These are phyloP conservation scores for Perca flavescens DNA, from an alignment of 2,113 vertebrate genomes.

Conservation along the genomic window DNA sequence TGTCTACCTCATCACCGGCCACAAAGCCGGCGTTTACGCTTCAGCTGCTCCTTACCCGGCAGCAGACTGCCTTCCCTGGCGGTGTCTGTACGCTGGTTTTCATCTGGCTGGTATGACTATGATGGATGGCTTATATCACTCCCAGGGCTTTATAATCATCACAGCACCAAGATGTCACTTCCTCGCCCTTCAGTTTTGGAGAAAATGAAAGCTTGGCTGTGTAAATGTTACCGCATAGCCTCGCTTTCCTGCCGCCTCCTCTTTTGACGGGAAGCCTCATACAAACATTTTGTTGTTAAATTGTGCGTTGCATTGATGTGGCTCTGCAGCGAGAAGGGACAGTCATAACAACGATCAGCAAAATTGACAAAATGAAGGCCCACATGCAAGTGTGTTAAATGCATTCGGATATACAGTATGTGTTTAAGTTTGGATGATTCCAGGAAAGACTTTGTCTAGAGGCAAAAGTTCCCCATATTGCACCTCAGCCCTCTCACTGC, in stretches of 20 bases:
- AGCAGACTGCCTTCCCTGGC: conserved; percentile 27
- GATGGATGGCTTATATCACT: conserved; percentile 46
- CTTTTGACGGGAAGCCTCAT: not conserved
- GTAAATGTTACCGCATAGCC: conserved; percentile 15
- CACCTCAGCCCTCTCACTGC: conserved; percentile 18
- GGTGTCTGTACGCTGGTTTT: not conserved
- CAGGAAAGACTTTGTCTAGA: not conserved
- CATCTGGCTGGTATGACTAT: conserved; percentile 25
- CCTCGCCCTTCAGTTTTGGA: conserved; percentile 17
- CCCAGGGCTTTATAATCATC: conserved; percentile 51
- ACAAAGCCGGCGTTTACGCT: not conserved
- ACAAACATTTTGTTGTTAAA: conserved; percentile 3
- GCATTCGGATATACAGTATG: not conserved
- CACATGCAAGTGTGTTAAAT: not conserved
- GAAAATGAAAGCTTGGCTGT: conserved; percentile 23
- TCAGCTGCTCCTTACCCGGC: conserved; percentile 23
- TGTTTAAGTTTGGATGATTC: not conserved
- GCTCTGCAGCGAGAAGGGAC: not conserved
- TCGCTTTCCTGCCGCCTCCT: not conserved
- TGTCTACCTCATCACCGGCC: conserved; percentile 28
- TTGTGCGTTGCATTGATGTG: not conserved
- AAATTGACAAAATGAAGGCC: not conserved
- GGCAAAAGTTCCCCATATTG: conserved; percentile 7
- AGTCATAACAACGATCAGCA: not conserved
- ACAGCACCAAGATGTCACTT: conserved; percentile 26